Base-by-base conservation (phyloP, 1,140 invertebrate species). In the Magallana angulata region DNA sequence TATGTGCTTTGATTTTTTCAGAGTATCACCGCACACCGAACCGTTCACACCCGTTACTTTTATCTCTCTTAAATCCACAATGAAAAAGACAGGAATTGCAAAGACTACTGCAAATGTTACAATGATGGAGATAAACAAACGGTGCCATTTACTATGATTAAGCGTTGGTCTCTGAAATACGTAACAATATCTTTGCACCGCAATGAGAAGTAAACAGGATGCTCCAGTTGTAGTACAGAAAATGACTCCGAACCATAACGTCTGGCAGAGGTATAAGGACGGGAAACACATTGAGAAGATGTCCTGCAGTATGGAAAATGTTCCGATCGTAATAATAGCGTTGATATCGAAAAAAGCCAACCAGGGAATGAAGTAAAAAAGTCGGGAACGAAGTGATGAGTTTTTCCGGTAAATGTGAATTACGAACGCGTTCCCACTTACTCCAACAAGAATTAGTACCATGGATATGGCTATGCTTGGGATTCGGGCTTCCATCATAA, bases 301-400 rank as follows among this genome's bases (percentile, higher is more conserved):
- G n/a, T 82, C 57, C 81, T 82, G 81, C 7, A 82, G 1, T 30
- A 82, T 36, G 1, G 81, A 18, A 30, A 82, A 18, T 1, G 81
- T 14, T 7, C 14, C 48, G 16, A 36, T 56, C 18, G 57, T 57
- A 57, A 82, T 4, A 11, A n/a, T n/a, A n/a, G 81, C 81, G 36
- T 18, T n/a, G 9, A 57, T 57, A 16, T 82, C 81, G 16, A 82
- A 82, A 57, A 82, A 24, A 1, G 81, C 81, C 48, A 82, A 24
- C 81, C 81, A 82, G 9, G 81, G 81, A 18, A 82, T 82, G 48
- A 57, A 82, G 48, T 82, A 82, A 16, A 36, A 57, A 2, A 57
- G 48, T n/a, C n/a, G 36, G 14, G 48, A 30, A 18, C 57, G 48
- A 14, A n/a, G 14, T 24, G 16, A n/a, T 1, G 57, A 11, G 14